These are phyloP conservation scores for Heliconius erato DNA, from an alignment of 2,888 invertebrate species.

Conservation along the genomic window DNA sequence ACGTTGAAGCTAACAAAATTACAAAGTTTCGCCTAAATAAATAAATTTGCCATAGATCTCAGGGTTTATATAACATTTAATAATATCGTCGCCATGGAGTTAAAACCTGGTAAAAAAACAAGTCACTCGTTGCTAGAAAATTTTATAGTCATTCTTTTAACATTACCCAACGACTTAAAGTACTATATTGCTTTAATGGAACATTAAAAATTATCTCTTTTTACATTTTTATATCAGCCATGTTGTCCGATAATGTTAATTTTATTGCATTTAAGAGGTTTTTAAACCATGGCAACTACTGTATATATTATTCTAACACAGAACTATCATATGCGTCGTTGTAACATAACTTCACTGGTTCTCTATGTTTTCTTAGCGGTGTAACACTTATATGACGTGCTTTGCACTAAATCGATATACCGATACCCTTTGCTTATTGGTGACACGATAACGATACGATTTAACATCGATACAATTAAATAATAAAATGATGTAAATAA, in stretches of 20 bases:
- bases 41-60: constrained; percentile 48
- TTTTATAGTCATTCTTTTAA: not conserved
- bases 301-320: constrained; percentile 54
- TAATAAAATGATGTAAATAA: constrained; percentile 1
- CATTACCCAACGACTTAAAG: not conserved
- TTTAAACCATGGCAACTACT: not conserved
- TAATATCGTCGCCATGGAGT: constrained; percentile 33
- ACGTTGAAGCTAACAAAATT: constrained; percentile 63
- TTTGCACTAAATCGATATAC: constrained; percentile 29
- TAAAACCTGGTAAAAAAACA: not conserved
- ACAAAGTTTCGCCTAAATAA: constrained; percentile 54
- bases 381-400: constrained; percentile 20
- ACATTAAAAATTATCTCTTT: not conserved
- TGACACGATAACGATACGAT: constrained; percentile 15
- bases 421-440: not conserved
- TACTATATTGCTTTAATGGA: not conserved
- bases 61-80: constrained; percentile 44
- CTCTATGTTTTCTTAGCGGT: constrained; percentile 4
- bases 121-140: not conserved
- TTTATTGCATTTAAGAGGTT: not conserved
- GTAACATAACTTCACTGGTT: constrained; percentile 41
- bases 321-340: constrained; percentile 51
- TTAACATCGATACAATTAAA: not conserved
- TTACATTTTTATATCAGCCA: not conserved
- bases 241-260: not conserved